Base-by-base conservation (phyloP, 2,888 invertebrate genomes). In the Homarus gammarus region DNA sequence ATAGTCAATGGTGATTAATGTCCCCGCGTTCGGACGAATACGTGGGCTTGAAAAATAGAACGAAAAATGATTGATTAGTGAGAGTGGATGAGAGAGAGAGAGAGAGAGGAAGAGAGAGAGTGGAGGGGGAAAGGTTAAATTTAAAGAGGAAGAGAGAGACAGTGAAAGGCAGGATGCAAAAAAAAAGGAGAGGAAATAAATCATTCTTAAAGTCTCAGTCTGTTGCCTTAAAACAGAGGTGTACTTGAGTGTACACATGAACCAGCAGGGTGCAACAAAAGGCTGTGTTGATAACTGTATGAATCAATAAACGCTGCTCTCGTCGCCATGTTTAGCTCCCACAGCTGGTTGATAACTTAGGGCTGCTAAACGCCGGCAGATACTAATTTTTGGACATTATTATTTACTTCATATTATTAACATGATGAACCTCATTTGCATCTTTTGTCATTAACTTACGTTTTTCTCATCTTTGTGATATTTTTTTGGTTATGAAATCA, bases 251-350 rank as follows among this genome's bases (percentile, higher is more conserved):
- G 12, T 44, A 44, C 12, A 44, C 44, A 64, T 27, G 27, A n/a
- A 3, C 1, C 64, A 10, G 27, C 0, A 5, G n/a, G n/a, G 10
- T 27, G 64, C 27, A 27, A 64, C 72, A 83, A 83, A 83, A 83
- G 68, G 83, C 68, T 68, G n/a, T 73, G 84, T 73, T 84, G 84
- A 84, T 84, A 84, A 73, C 84, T 56, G 84, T 73, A 84, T 84
- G 84, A 84, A 84, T 84, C 84, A 84, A 84, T 84, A 84, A 73
- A 56, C 51, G 31, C 15, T 12, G 56, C 49, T 56, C 73, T 27
- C n/a, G 73, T 38, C 84, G 84, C 84, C 84, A 84, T 84, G 84
- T 84, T 73, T 73, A 84, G 73, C 84, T 36, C 61, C 36, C 79
- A 33, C 56, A 8, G 56, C 56, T 56, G 10, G 27, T 27, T 64